Evolutionary conservation across 2,797 vertebrate genomes (phyloP), one percentile per base, ranked within the genome.

Genomic region (Erethizon dorsatum): DNA sequence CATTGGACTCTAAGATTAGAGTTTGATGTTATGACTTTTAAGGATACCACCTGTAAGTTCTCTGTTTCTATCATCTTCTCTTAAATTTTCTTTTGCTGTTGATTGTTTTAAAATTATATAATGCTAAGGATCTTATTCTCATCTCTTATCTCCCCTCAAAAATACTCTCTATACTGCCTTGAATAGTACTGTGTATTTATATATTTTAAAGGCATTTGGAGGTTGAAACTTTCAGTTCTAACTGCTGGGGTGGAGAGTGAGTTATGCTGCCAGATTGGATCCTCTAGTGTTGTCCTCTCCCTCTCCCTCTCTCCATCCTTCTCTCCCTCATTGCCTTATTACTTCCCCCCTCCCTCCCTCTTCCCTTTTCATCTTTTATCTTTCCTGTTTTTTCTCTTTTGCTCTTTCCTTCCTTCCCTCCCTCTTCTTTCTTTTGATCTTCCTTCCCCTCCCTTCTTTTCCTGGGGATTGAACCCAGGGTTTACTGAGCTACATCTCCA

Each of bases 1-100:
- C 50, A n/a, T 90, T 97, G 67, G 31, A 89, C 13, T 96, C 3
- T 93, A 83, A 85, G 73, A 88, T 88, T 85, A 79, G 31, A 84
- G 56, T 88, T 91, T 67, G 17, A 87, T 87, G 83, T 77, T 56
- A 28, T 26, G 45, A 50, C 41, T 75, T 90, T 92, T 75, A 93
- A 77, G 47, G 24, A 33, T 93, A 90, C 15, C 47, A 73, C 52
- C 78, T 91, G 4, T 84, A 50, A 31, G 3, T 92, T 92, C 28
- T 33, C n/a, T 18, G 63, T 94, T 89, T 93, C 22, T 88, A 67
- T 22, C 14, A 13, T 88, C 84, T 96, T 77, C 22, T 86, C 47
- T 84, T 90, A 45, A 41, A 33, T 86, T 89, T 91, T 90, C 50
- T 89, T 91, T n/a, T 65, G 10, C 63, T 93, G 31, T 67, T 96